Evolutionary conservation across 2,113 vertebrate species (phyloP).

Genomic region (Ictalurus punctatus): DNA sequence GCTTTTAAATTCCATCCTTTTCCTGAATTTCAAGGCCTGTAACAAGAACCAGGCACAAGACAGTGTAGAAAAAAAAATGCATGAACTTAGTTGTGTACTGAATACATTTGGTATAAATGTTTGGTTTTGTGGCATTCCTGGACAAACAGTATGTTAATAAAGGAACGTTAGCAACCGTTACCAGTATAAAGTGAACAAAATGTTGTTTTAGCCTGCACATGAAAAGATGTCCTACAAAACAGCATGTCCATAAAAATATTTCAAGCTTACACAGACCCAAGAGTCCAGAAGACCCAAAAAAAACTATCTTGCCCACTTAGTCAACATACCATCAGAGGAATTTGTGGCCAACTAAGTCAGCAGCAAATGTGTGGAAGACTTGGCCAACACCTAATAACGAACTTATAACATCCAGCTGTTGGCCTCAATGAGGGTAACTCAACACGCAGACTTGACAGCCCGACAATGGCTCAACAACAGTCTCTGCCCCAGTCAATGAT

Average conservation of each 20-base stretch:
- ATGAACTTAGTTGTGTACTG: neutral
- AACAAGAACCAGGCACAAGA: neutral
- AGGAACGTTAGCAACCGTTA: neutral
- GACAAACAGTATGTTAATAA: neutral
- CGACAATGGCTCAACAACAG: neutral
- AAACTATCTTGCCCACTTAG: neutral
- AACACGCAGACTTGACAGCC: neutral
- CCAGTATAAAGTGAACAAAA: neutral
- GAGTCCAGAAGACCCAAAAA: neutral
- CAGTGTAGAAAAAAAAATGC: neutral
- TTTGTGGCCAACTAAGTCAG: constrained; percentile 6
- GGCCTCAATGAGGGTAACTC: constrained; percentile 19
- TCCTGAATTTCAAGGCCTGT: neutral
- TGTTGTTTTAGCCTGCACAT: neutral
- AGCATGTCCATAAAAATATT: neutral
- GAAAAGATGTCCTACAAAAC: neutral
- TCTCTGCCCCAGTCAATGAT: neutral
- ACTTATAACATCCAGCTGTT: constrained; percentile 33
- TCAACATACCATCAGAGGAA: neutral
- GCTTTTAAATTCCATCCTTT: neutral
- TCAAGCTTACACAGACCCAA: too few relatives aligned
- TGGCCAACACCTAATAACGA: neutral
- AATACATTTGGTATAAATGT: neutral
- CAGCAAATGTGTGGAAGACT: neutral
- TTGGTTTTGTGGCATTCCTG: neutral